Percentiles rank a stretch among this genome's conserved stretches.
Evolutionary conservation across 2,113 vertebrate species (phyloP).

Genomic region (Pteruthius melanotis): DNA sequence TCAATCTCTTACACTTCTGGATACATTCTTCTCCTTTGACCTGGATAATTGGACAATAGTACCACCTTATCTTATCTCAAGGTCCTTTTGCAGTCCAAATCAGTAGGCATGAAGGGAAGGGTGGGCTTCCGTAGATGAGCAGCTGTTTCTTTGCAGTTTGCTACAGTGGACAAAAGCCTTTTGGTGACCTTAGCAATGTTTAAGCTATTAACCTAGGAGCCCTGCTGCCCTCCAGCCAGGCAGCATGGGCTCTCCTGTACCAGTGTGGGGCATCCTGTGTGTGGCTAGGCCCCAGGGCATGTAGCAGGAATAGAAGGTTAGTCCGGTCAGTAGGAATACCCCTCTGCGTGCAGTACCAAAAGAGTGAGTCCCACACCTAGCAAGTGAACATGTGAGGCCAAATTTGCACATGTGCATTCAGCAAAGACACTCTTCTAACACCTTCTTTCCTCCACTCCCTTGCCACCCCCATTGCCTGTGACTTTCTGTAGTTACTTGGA

Average conservation of each 20-base stretch:
- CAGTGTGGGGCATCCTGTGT: neutral
- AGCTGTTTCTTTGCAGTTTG: neutral
- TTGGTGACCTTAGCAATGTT: neutral
- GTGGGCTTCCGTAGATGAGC: fast-evolving
- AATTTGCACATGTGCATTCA: neutral
- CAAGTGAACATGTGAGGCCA: neutral
- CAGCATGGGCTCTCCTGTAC: neutral
- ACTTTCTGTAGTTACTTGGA: neutral
- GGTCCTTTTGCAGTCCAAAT: neutral
- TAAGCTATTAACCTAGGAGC: neutral
- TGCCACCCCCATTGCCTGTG: neutral
- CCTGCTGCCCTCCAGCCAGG: neutral
- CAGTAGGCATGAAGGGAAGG: neutral
- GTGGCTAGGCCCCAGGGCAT: fast-evolving
- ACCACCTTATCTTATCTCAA: neutral
- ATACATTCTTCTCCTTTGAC: neutral
- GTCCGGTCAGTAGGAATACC: neutral
- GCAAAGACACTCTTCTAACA: neutral
- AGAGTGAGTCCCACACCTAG: fast-evolving
- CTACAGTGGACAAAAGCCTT: neutral
- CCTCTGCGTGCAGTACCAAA: neutral
- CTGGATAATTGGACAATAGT: neutral
- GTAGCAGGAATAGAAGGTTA: fast-evolving
- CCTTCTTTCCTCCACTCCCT: neutral
- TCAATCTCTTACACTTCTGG: neutral